Evolutionary conservation across 2,888 invertebrate species (phyloP).

Genomic region (Lasioglossum marginatum): DNA sequence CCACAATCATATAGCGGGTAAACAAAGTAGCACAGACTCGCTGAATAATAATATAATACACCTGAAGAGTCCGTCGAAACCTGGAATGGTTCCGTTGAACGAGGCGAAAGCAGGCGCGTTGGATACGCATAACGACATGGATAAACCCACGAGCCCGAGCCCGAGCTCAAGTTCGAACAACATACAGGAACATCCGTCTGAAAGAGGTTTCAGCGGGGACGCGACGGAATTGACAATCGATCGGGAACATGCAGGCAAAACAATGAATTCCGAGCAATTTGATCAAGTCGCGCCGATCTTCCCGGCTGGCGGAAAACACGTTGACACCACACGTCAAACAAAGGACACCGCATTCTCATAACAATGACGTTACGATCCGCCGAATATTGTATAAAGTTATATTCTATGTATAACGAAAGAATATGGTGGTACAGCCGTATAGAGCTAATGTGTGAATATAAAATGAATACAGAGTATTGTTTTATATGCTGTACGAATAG

Average conservation of each 20-base stretch:
- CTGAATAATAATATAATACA: constrained; percentile 76
- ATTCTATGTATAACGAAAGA: constrained; percentile 70
- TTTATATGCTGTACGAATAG: constrained; percentile 85
- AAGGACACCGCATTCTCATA: constrained; percentile 77
- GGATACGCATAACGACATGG: neutral
- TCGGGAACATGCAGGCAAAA: constrained; percentile 73
- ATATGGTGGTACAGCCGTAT: constrained; percentile 81
- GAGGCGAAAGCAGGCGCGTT: constrained; percentile 39
- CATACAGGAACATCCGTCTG: constrained; percentile 67
- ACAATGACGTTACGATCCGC: constrained; percentile 77
- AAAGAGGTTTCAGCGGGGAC: constrained; percentile 75
- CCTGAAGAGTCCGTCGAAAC: constrained; percentile 74
- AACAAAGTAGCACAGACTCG: constrained; percentile 69
- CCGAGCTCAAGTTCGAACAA: constrained; percentile 56
- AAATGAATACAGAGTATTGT: constrained; percentile 84
- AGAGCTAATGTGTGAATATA: constrained; percentile 84
- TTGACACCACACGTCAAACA: constrained; percentile 62
- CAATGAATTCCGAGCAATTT: constrained; percentile 74
- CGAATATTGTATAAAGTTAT: constrained; percentile 81
- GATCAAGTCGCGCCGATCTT: constrained; percentile 64
- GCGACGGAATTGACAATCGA: constrained; percentile 78
- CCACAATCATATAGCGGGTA: constrained; percentile 78
- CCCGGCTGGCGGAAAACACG: constrained; percentile 56
- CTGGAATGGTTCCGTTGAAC: constrained; percentile 62
- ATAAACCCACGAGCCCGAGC: constrained; percentile 38